Conservation (phyloP, 2,888 invertebrate genomes). For the Athalia rosae region DNA sequence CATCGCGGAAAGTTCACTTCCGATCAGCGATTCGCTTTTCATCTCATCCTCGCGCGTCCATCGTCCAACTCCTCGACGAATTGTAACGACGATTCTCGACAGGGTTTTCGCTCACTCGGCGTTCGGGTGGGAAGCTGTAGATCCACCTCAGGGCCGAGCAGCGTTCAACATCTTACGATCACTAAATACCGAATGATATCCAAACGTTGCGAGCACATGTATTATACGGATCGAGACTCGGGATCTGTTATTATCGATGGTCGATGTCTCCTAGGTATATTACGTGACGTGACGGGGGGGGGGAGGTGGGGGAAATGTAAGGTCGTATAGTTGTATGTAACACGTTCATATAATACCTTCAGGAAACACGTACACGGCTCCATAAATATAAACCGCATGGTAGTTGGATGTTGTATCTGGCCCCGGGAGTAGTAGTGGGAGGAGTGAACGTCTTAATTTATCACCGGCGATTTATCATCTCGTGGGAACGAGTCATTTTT, state of each 20-base stretch:
- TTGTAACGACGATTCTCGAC: too few species aligned
- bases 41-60: neutral
- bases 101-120: too few species aligned
- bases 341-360: neutral
- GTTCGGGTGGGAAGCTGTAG: too few species aligned
- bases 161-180: neutral
- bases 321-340: neutral
- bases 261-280: slow-evolving; percentile 1
- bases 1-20: too few species aligned
- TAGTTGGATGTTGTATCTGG: slow-evolving; percentile 9
- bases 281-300: slow-evolving; percentile 17
- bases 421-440: slow-evolving; percentile 39
- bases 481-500: slow-evolving; percentile 39
- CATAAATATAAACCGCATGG: slow-evolving; percentile 3
- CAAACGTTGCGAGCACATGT: too few species aligned
- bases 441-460: slow-evolving; percentile 40
- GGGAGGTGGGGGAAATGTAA: neutral
- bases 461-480: slow-evolving; percentile 38
- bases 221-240: neutral
- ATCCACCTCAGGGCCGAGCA: neutral
- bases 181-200: neutral
- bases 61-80: too few species aligned
- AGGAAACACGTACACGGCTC: neutral
- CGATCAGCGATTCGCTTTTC: too few species aligned
- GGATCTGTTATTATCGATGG: slow-evolving; percentile 41